Evolutionary conservation across 2,797 vertebrate genomes (phyloP).

Genomic region (Uromys caudimaculatus): DNA sequence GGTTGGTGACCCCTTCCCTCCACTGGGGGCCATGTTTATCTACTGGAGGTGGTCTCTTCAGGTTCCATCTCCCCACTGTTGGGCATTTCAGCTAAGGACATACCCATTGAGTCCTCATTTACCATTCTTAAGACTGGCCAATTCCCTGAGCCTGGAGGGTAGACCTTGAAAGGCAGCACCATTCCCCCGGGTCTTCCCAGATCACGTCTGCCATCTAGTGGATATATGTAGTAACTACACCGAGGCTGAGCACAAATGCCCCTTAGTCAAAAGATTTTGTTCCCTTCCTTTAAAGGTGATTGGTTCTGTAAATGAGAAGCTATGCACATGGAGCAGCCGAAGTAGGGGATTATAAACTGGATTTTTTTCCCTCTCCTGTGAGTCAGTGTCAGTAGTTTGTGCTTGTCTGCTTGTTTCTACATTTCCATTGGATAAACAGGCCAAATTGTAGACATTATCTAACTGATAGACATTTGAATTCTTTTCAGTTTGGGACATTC

Average conservation of each 20-base stretch:
- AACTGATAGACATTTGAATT: neutral
- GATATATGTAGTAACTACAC: neutral
- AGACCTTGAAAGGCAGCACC: neutral
- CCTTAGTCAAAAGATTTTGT: neutral
- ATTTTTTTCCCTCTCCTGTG: neutral
- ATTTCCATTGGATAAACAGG: neutral
- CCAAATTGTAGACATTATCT: neutral
- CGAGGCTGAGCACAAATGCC: fast-evolving
- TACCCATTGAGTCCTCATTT: neutral
- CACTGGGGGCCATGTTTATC: neutral
- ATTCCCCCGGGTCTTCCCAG: neutral
- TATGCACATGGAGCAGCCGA: neutral
- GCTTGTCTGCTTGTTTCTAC: neutral
- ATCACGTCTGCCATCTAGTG: conserved; percentile 72
- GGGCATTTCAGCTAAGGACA: neutral
- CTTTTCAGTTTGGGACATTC: neutral
- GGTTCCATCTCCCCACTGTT: neutral
- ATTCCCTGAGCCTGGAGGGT: neutral
- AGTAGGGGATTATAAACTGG: neutral
- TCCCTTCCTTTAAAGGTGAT: neutral
- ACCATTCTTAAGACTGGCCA: neutral
- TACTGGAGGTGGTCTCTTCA: neutral
- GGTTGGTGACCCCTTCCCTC: neutral
- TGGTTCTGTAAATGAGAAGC: neutral
- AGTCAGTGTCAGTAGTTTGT: neutral